Conservation (phyloP, 1,140 invertebrate genomes). For the Ceratosolen solmsi region DNA sequence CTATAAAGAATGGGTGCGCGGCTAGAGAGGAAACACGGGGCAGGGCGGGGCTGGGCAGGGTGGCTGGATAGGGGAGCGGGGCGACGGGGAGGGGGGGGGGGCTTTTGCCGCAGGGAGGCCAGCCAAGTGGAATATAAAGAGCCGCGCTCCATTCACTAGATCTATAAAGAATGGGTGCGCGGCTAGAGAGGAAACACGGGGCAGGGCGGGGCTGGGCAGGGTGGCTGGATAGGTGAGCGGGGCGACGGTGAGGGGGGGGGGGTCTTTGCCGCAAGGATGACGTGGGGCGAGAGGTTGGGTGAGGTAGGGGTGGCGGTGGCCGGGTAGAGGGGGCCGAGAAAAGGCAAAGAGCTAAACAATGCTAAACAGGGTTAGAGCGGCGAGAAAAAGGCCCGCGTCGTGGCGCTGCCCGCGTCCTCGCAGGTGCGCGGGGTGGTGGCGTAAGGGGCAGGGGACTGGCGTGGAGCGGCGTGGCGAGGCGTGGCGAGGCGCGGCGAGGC, state of each 20-base stretch:
- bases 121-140: not conserved
- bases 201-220: no score
- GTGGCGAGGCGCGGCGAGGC: not conserved
- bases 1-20: not conserved
- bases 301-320: not conserved
- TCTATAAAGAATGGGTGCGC: not conserved
- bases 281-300: not conserved
- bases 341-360: not conserved
- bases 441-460: no score
- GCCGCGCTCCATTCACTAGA: not conserved
- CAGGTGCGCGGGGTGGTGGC: not conserved
- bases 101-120: no score
- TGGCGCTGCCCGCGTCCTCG: not conserved
- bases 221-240: no score
- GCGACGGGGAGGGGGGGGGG: no score
- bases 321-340: not conserved
- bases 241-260: no score
- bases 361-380: conserved; percentile 16
- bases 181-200: no score
- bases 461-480: not conserved
- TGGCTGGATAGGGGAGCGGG: no score
- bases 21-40: no score
- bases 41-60: no score
- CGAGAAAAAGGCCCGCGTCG: not conserved
- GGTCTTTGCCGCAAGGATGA: no score